Evolutionary conservation across 2,113 vertebrate genomes (phyloP), one percentile per base, ranked within the genome.

Genomic region (Fregetta grallaria): DNA sequence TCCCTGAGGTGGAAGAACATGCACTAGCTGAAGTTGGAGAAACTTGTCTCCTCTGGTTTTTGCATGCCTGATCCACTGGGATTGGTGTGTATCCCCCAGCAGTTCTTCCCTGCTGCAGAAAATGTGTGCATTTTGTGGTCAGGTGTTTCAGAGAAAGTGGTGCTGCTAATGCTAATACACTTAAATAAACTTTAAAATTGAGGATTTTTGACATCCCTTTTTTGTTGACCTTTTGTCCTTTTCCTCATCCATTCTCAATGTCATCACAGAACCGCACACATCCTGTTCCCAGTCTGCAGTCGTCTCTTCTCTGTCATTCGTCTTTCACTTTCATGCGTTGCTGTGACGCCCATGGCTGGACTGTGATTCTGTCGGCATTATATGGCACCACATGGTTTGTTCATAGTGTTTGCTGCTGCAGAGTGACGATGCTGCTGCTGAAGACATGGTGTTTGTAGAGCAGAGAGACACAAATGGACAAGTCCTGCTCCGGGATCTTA

Each of bases 131-230:
- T 19, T 80, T 80, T 17, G 23, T 5, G 63, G 44, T 18, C 68
- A 86, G 84, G 62, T 9, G 2, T 29, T 55, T 58, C 91, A 95
- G 95, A 96, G 95, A 96, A 97, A 96, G 86, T 0, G 80, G 94
- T 97, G 92, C 95, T 97, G 94, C 95, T 97, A 92, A 96, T 88
- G 91, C 50, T 5, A 95, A 97, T 95, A 96, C 96, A 95, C 94
- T 91, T 11, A 27, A 86, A 67, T 27, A 17, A 83, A 83, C 77
- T 56, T 86, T 12, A 25, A 74, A 97, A 92, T 36, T 7, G 76
- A 96, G 95, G 94, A 96, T 97, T 97, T 97, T 96, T 97, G 96
- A 55, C 96, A 97, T 97, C 96, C 95, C 94, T 97, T 96, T 97
- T 97, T 92, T 81, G 94, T 97, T 96, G 95, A 95, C 92, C 87